Base-by-base conservation (phyloP, 1,140 invertebrate genomes). In the Drepana arcuata region DNA sequence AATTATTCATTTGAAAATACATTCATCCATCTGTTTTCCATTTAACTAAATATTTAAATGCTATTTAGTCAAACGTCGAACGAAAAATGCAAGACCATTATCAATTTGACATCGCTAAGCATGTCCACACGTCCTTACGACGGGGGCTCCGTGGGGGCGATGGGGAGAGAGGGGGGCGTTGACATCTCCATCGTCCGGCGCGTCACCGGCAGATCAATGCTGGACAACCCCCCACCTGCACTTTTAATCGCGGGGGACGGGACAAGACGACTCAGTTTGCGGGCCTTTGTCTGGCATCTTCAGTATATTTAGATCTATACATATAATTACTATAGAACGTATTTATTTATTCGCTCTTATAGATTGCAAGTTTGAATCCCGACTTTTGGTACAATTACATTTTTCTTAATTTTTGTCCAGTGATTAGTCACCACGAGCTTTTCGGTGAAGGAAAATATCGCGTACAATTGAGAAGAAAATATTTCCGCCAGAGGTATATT, bases 141-240 rank as follows among this genome's bases (percentile, higher is more conserved):
- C 34, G 30, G 23, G 11, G 18, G 16, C 15, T 14, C 11, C 32
- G 13, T 26, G 10, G 2, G 6, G 29, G 13, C 27, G 24, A 15
- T 13, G 32, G 10, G 18, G 14, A 38, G 21, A 32, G 40, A 23
- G 34, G 43, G 34, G 38, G 25, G 33, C 57, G 51, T 42, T 48
- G 54, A 43, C 48, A 51, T 60, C 62, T 60, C 65, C 53, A 53
- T 53, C 49, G 50, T 49, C 43, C 52, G 48, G 29, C 46, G 41
- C 51, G 54, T 61, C 61, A 64, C 34, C 44, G 62, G 41, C 66
- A 65, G 69, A 77, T 75, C 71, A 75, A 77, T 77, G 69, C 64
- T 40, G 55, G 59, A 63, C 59, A 47, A 18, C 41, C n/a, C 58
- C 48, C 68, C 67, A 77, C 69, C 72, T 77, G 68, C 61, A 66